These are phyloP conservation scores for Rhinophrynus dorsalis DNA, from an alignment of 2,797 vertebrate genomes.

Conservation along the genomic window DNA sequence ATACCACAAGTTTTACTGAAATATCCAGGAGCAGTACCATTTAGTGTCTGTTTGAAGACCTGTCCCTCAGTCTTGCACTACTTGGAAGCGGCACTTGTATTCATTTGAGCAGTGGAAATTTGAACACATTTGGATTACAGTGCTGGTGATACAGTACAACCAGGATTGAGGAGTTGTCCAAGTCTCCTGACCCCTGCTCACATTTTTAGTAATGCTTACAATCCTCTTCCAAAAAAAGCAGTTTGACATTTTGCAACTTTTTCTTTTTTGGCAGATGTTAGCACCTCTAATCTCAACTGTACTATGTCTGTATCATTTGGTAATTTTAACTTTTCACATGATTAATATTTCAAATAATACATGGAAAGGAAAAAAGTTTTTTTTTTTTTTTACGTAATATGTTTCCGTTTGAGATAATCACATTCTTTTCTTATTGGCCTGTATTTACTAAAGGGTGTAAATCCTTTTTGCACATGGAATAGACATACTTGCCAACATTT, in stretches of 20 bases:
- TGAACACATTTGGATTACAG: slow-evolving; percentile 37
- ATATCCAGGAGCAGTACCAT: slow-evolving; percentile 17
- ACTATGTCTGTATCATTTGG: slow-evolving; percentile 29
- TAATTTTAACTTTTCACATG: slow-evolving; percentile 26
- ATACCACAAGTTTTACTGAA: not conserved
- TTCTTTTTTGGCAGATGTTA: slow-evolving; percentile 37
- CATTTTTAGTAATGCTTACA: slow-evolving; percentile 45
- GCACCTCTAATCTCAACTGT: slow-evolving; percentile 27
- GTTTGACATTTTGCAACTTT: slow-evolving; percentile 44
- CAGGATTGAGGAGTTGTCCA: slow-evolving; percentile 36
- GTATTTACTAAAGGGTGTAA: no score
- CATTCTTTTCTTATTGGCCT: not conserved
- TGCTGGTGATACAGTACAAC: slow-evolving; percentile 31
- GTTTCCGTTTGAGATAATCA: no score
- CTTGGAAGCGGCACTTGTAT: not conserved
- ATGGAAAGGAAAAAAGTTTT: not conserved
- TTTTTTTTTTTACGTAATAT: not conserved
- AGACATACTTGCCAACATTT: no score
- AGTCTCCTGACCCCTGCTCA: slow-evolving; percentile 47
- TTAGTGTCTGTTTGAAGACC: not conserved
- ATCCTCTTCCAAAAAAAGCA: slow-evolving; percentile 45
- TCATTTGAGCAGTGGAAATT: slow-evolving; percentile 32
- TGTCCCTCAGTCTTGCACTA: slow-evolving; percentile 1
- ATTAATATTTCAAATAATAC: slow-evolving; percentile 7
- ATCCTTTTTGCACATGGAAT: no score